Evolutionary conservation across 2,797 vertebrate species (phyloP).

Genomic region (Chelidonichthys spinosus): DNA sequence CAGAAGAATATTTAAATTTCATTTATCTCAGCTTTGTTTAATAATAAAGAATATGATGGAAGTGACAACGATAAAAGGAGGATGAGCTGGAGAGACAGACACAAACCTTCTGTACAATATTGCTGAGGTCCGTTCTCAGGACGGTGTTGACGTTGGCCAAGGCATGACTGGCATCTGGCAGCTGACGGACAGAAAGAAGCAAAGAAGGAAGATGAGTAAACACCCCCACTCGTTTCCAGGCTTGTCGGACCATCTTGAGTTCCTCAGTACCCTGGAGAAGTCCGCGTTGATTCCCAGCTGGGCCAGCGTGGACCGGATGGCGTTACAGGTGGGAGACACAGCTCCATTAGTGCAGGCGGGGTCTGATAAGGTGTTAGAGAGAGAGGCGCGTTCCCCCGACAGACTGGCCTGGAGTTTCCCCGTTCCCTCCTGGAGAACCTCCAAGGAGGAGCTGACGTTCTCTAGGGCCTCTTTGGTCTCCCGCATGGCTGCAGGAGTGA

Average conservation of each 20-base stretch:
- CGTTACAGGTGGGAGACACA: conserved; percentile 82
- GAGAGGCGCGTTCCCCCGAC: conserved; percentile 77
- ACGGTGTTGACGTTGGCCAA: conserved; percentile 86
- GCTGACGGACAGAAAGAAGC: conserved; percentile 74
- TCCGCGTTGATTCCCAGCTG: conserved; percentile 85
- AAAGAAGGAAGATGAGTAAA: not conserved
- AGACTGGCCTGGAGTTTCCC: conserved; percentile 83
- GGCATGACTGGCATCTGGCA: conserved; percentile 83
- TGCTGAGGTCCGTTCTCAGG: conserved; percentile 89
- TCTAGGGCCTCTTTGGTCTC: conserved; percentile 90
- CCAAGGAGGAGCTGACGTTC: conserved; percentile 85
- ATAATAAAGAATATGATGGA: not conserved
- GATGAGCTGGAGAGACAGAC: not conserved
- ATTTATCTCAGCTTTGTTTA: not conserved
- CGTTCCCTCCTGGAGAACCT: conserved; percentile 87
- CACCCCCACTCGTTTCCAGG: fast-evolving
- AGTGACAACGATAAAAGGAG: not conserved
- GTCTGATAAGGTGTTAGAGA: conserved; percentile 88
- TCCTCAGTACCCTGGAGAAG: conserved; percentile 81
- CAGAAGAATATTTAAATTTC: not conserved
- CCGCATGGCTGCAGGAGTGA: conserved; percentile 85
- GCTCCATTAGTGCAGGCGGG: conserved; percentile 82
- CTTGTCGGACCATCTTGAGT: not conserved
- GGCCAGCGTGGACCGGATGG: conserved; percentile 83
- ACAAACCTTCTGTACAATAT: conserved; percentile 90